A percentile compares a stretch with the other conserved stretches of the same genome.
Evolutionary conservation across 2,888 invertebrate genomes (phyloP).

Genomic region (Steromphala cineraria): DNA sequence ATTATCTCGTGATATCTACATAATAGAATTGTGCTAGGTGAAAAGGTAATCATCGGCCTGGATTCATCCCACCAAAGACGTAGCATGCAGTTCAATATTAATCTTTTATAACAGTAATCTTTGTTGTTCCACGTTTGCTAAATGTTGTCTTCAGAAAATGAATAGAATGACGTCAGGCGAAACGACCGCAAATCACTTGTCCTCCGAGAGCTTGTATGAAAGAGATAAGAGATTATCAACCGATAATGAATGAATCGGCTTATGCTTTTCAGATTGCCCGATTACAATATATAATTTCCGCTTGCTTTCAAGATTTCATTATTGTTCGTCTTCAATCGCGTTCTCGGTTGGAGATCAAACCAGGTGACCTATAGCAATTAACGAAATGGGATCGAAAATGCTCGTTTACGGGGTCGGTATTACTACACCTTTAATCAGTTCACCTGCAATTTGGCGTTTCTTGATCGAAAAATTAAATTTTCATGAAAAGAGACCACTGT

Average conservation of each 20-base stretch:
- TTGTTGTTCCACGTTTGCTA: not conserved
- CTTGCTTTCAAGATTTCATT: constrained; percentile 18
- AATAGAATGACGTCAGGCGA: not conserved
- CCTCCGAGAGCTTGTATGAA: not conserved
- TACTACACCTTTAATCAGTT: constrained; percentile 17
- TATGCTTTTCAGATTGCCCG: constrained; percentile 13
- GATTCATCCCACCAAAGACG: too few species aligned
- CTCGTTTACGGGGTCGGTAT: constrained; percentile 4
- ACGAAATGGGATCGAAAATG: constrained; percentile 15
- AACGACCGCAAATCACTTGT: not conserved
- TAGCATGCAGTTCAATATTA: too few species aligned
- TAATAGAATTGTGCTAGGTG: too few species aligned
- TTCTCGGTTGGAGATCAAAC: constrained; percentile 6
- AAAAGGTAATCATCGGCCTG: too few species aligned
- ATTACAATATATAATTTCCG: constrained; percentile 22
- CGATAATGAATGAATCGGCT: constrained; percentile 17
- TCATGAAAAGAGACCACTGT: constrained; percentile 21
- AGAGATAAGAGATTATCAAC: constrained; percentile 11
- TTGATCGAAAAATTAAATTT: constrained; percentile 32
- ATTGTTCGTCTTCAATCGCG: not conserved
- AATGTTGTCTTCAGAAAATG: not conserved
- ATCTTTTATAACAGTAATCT: not conserved
- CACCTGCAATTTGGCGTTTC: constrained; percentile 27
- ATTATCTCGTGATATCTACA: too few species aligned
- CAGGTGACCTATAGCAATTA: constrained; percentile 11